phyloP scores from a whole-genome alignment of 2,888 invertebrate genomes.

The Tenthredo scrophulariae region DNA sequence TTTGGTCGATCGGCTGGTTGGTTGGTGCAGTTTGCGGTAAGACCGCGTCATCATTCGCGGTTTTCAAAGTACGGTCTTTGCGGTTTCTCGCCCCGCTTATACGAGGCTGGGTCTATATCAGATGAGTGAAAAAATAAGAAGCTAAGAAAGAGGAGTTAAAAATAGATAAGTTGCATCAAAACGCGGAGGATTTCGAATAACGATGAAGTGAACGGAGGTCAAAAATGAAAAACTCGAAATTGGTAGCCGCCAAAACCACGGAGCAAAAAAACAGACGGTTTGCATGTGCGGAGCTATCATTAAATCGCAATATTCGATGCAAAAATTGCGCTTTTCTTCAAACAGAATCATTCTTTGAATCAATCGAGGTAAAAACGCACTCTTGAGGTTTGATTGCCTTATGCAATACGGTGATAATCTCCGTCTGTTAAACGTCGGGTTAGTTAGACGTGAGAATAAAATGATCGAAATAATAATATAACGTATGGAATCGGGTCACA shows the following conservation, averaged over 20 bases:
- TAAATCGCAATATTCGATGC: too few relatives aligned
- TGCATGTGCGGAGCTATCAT: background rate
- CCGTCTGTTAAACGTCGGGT: too few relatives aligned
- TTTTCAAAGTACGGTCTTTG: conserved; percentile 14
- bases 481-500: too few relatives aligned
- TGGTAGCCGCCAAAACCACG: too few relatives aligned
- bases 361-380: too few relatives aligned
- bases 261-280: background rate
- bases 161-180: background rate
- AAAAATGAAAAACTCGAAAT: background rate
- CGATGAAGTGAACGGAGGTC: background rate
- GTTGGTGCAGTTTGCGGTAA: conserved; percentile 43
- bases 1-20: background rate
- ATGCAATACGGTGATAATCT: too few relatives aligned
- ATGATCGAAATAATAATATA: too few relatives aligned
- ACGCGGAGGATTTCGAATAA: background rate
- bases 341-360: too few relatives aligned
- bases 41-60: conserved; percentile 38
- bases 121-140: background rate
- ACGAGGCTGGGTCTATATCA: background rate
- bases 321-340: too few relatives aligned
- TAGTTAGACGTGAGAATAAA: too few relatives aligned
- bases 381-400: too few relatives aligned
- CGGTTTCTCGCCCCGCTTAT: background rate
- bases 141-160: background rate